A percentile compares a stretch with the other conserved stretches of the same genome.
phyloP scores from a whole-genome alignment of 2,113 vertebrate species.

The Origma solitaria region DNA sequence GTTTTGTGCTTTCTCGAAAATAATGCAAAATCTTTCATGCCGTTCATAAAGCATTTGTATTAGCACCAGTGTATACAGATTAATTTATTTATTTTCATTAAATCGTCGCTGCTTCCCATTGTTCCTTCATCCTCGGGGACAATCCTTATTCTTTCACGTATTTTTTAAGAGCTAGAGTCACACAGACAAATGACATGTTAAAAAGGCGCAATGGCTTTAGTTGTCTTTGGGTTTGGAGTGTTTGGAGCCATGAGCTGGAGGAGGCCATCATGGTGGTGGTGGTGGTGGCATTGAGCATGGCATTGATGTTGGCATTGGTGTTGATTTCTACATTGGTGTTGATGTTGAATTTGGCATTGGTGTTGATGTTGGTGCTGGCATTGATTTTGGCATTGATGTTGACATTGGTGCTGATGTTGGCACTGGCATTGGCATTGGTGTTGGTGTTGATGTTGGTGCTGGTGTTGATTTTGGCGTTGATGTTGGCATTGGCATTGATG shows the following conservation, averaged over 20 bases:
- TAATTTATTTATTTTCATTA: conserved; percentile 67
- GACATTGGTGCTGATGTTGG: neutral
- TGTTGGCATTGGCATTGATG: accelerated
- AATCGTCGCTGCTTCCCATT: conserved; percentile 59
- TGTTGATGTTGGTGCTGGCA: neutral
- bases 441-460: neutral
- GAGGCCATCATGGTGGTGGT: neutral
- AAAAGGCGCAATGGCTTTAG: neutral
- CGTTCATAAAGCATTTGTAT: conserved; percentile 61
- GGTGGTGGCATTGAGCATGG: neutral
- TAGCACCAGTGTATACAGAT: conserved; percentile 50
- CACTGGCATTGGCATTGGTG: neutral
- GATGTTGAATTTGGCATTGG: no score
- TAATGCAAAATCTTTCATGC: conserved; percentile 66
- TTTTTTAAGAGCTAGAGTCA: conserved; percentile 60
- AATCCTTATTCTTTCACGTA: conserved; percentile 41
- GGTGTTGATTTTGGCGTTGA: neutral
- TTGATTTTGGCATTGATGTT: neutral
- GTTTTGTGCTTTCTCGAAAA: conserved; percentile 58
- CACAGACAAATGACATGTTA: neutral
- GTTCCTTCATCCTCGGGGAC: conserved; percentile 42
- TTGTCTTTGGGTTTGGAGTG: neutral
- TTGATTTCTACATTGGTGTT: neutral
- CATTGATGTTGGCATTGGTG: accelerated
- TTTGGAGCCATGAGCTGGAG: neutral